A percentile compares a stretch with the other conserved stretches of the same genome.
phyloP scores from a whole-genome alignment of 2,888 invertebrate species.

The Alloplasta piceator region DNA sequence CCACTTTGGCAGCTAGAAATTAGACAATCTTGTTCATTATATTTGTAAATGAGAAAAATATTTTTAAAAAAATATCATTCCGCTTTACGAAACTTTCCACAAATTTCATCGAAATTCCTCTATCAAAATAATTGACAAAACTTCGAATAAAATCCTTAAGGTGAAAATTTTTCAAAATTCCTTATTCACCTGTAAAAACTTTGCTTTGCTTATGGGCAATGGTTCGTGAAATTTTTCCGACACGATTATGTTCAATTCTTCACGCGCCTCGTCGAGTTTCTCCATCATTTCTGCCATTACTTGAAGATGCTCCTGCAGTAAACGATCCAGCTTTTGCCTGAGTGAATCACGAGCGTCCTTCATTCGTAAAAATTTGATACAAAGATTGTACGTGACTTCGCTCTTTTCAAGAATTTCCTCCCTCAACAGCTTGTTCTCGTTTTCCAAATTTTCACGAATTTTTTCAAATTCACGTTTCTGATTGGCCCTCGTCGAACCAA shows the following conservation, averaged over 20 bases:
- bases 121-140: too few species aligned
- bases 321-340: slow-evolving; percentile 71
- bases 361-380: slow-evolving; percentile 76
- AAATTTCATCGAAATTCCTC: too few species aligned
- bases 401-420: slow-evolving; percentile 71
- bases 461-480: slow-evolving; percentile 66
- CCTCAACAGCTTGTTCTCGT: slow-evolving; percentile 71
- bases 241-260: slow-evolving; percentile 75
- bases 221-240: slow-evolving; percentile 76
- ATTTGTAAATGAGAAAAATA: too few species aligned
- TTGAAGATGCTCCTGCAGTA: slow-evolving; percentile 72
- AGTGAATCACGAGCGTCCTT: slow-evolving; percentile 74
- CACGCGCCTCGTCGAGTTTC: slow-evolving; percentile 75
- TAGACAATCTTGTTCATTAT: too few species aligned
- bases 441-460: slow-evolving; percentile 65
- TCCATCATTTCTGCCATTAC: slow-evolving; percentile 78
- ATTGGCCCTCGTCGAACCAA: slow-evolving; percentile 60
- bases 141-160: too few species aligned
- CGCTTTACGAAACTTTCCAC: too few species aligned
- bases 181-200: slow-evolving; percentile 73
- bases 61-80: too few species aligned
- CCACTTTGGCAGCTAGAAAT: too few species aligned
- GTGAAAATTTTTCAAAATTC: too few species aligned
- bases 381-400: slow-evolving; percentile 73
- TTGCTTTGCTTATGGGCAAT: slow-evolving; percentile 73